These are phyloP conservation scores for Lathronympha strigana DNA, from an alignment of 2,888 invertebrate species.

Conservation along the genomic window DNA sequence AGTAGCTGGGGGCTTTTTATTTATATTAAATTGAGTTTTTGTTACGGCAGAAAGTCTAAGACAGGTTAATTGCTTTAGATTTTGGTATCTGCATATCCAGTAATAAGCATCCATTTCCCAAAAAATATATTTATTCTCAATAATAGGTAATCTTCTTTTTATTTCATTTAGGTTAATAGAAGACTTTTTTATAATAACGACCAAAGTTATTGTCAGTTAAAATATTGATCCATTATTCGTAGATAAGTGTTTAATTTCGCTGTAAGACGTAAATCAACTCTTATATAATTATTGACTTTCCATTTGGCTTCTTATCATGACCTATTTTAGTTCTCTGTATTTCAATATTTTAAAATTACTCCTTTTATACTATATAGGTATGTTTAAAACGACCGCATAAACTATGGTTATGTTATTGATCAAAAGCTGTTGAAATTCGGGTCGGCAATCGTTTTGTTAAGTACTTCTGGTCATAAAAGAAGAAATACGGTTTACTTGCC, in stretches of 20 bases:
- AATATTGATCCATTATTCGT: too few relatives aligned
- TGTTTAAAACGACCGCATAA: conserved; percentile 21
- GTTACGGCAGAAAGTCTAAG: background rate
- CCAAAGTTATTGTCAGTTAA: too few relatives aligned
- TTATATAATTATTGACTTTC: too few relatives aligned
- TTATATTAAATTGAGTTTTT: background rate
- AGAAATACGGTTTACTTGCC: conserved; percentile 36
- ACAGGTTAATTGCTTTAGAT: background rate
- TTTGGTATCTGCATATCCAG: background rate
- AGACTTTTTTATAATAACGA: too few relatives aligned
- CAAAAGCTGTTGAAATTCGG: conserved; percentile 17
- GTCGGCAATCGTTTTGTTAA: conserved; percentile 24
- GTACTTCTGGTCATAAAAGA: conserved; percentile 18
- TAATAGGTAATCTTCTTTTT: too few relatives aligned
- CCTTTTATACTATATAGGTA: background rate
- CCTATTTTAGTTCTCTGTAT: background rate
- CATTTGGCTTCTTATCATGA: too few relatives aligned
- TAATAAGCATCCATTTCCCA: background rate
- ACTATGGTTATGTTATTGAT: conserved; percentile 21
- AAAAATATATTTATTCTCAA: too few relatives aligned
- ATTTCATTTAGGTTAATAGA: too few relatives aligned
- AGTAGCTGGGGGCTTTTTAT: conserved; percentile 2
- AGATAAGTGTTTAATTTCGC: too few relatives aligned
- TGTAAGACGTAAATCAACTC: too few relatives aligned
- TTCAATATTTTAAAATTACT: conserved; percentile 17